Conservation (phyloP, 2,797 vertebrate species). For the Ambastaia sidthimunki region DNA sequence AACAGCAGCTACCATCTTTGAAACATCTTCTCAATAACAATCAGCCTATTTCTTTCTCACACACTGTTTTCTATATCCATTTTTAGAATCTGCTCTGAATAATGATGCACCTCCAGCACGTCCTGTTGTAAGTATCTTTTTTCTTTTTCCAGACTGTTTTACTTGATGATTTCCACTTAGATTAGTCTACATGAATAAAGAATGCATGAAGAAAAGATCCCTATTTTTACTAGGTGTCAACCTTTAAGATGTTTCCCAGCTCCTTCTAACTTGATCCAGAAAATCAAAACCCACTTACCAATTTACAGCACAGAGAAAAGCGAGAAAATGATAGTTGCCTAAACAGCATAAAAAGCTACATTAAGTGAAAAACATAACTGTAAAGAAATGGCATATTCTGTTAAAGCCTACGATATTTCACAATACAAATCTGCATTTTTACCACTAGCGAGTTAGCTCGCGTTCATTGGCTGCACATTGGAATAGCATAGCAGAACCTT, state of each 20-base stretch:
- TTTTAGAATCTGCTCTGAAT: conserved; percentile 15
- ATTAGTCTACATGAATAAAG: conserved; percentile 19
- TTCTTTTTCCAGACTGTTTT: conserved; percentile 6
- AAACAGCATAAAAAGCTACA: conserved; percentile 63
- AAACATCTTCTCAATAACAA: background rate
- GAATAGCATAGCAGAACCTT: conserved; percentile 61
- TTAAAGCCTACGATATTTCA: conserved; percentile 66
- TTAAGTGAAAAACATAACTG: conserved; percentile 61
- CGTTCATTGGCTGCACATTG: conserved; percentile 62
- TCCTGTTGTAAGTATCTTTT: background rate
- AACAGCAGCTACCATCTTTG: conserved; percentile 16
- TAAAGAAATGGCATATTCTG: conserved; percentile 61
- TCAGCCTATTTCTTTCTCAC: background rate
- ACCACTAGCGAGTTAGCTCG: conserved; percentile 59
- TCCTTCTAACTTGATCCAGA: conserved; percentile 3
- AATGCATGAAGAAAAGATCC: conserved; percentile 4
- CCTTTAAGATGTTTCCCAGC: conserved; percentile 42
- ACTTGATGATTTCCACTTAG: background rate
- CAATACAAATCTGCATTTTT: conserved; percentile 61
- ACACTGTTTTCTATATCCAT: background rate
- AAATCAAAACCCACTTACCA: conserved; percentile 21
- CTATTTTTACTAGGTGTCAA: conserved; percentile 28
- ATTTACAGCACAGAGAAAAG: conserved; percentile 54
- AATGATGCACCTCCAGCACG: background rate
- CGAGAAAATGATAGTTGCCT: conserved; percentile 46